Evolutionary conservation across 2,113 vertebrate species (phyloP), one percentile per base, ranked within the genome.

Genomic region (Platysteira castanea): DNA sequence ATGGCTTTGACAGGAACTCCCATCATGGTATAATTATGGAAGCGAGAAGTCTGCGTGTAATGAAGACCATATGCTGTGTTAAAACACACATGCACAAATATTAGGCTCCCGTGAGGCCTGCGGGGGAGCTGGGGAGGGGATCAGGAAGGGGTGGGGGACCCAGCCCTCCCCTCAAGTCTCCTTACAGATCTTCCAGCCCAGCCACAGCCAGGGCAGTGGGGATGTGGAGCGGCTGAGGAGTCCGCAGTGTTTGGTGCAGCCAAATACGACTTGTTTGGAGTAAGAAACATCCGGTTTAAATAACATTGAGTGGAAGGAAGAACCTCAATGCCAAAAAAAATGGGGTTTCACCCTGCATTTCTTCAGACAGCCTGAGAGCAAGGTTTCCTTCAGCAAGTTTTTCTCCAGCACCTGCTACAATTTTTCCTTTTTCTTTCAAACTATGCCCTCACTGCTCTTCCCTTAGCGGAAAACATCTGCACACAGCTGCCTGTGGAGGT

Each of bases 11-110:
- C 96, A 97, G 97, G 96, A 97, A 97, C 95, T 97, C 96, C 97
- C 96, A 96, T 97, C 96, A 96, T 97, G 97, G 96, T 92, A 97
- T 97, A 97, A 97, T 97, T 97, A 97, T 96, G 95, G 95, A 96
- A 96, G 92, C 90, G 94, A 95, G 91, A 97, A 97, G 94, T 85
- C 91, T 96, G 96, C 44, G 0, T 73, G 81, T 97, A 97, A 97
- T 96, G 96, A 96, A 96, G 95, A 96, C 95, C 97, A 97, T 96
- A 97, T 97, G 97, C 74, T 11, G 54, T 37, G 74, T 82, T 95
- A 93, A 97, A 96, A 96, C 95, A 95, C 94, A 94, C 90, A 96
- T 79, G 84, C 93, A 97, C 93, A 96, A 94, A 96, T 97, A 97
- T 97, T 94, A 92, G 90, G 90, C 86, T 88, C 81, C 83, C 30